Percentiles rank a stretch among this genome's conserved stretches.
Evolutionary conservation across 2,797 vertebrate genomes (phyloP).

Genomic region (Phrynocephalus forsythii): DNA sequence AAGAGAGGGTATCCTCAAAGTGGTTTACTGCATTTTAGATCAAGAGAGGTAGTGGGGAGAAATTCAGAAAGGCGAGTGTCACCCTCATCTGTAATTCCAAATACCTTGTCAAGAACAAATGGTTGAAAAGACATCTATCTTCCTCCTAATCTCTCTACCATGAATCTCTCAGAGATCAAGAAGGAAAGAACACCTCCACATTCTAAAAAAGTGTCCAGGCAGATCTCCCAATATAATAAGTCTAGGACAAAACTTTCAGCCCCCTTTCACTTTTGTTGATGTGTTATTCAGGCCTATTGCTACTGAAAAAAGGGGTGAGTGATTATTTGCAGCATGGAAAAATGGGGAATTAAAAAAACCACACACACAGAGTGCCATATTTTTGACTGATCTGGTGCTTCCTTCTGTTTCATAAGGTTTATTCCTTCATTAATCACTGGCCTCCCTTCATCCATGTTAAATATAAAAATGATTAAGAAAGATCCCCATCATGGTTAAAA

Average conservation of each 20-base stretch:
- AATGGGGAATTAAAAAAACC: conserved; percentile 16
- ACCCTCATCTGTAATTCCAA: conserved; percentile 75
- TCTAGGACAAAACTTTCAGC: conserved; percentile 60
- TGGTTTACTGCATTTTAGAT: conserved; percentile 17
- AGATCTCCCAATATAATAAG: conserved; percentile 49
- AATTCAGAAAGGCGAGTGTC: conserved; percentile 55
- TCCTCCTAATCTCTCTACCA: conserved; percentile 58
- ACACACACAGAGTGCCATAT: conserved; percentile 52
- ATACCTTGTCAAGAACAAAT: conserved; percentile 73
- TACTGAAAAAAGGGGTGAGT: conserved; percentile 43
- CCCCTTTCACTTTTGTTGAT: conserved; percentile 4
- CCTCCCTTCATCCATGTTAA: conserved; percentile 81
- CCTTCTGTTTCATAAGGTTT: conserved; percentile 78
- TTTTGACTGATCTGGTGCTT: conserved; percentile 72
- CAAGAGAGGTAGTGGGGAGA: conserved; percentile 45
- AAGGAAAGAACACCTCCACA: conserved; percentile 46
- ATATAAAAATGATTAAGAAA: conserved; percentile 84
- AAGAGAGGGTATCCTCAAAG: conserved; percentile 59
- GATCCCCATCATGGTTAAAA: conserved; percentile 90
- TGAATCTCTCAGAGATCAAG: neutral
- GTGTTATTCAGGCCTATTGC: conserved; percentile 24
- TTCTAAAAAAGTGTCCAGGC: conserved; percentile 47
- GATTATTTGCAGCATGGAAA: conserved; percentile 25
- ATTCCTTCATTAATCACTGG: conserved; percentile 81
- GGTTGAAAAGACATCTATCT: conserved; percentile 74